These are phyloP conservation scores for Lepus timidus DNA, from an alignment of 2,113 vertebrate species.

Conservation along the genomic window DNA sequence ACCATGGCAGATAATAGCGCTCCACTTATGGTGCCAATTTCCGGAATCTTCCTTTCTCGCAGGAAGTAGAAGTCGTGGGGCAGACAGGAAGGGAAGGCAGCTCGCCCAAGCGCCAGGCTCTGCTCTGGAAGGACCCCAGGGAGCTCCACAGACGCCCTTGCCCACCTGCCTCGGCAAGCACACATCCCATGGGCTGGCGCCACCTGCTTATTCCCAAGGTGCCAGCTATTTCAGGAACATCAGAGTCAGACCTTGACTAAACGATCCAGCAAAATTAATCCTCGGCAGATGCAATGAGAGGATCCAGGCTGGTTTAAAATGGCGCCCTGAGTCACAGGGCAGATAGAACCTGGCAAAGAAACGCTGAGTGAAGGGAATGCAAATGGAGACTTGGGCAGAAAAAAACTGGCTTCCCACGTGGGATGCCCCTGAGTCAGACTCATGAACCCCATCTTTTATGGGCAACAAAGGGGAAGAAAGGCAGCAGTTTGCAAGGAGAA, in stretches of 20 bases:
- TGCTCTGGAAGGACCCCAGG: conserved; percentile 16
- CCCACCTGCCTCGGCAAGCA: conserved; percentile 57
- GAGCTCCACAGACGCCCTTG: background rate
- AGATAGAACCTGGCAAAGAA: conserved; percentile 45
- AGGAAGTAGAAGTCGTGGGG: background rate
- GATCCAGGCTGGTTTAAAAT: conserved; percentile 29
- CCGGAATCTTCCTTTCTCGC: background rate
- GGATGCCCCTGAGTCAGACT: background rate
- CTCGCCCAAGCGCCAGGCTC: background rate
- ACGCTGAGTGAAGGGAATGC: background rate
- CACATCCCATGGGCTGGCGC: background rate
- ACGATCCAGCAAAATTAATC: conserved; percentile 43
- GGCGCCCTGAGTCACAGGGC: background rate
- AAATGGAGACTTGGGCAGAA: conserved; percentile 36
- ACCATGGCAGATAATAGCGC: background rate
- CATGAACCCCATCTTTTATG: background rate
- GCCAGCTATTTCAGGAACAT: conserved; percentile 51
- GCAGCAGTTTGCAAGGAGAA: background rate
- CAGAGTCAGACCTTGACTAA: conserved; percentile 53
- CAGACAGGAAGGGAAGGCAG: background rate
- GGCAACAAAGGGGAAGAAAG: background rate
- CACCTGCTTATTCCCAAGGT: conserved; percentile 35
- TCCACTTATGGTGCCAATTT: background rate
- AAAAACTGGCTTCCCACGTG: background rate
- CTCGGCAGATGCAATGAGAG: background rate